phyloP scores from a whole-genome alignment of 1,140 invertebrate species.

The Drosophila pandora region DNA sequence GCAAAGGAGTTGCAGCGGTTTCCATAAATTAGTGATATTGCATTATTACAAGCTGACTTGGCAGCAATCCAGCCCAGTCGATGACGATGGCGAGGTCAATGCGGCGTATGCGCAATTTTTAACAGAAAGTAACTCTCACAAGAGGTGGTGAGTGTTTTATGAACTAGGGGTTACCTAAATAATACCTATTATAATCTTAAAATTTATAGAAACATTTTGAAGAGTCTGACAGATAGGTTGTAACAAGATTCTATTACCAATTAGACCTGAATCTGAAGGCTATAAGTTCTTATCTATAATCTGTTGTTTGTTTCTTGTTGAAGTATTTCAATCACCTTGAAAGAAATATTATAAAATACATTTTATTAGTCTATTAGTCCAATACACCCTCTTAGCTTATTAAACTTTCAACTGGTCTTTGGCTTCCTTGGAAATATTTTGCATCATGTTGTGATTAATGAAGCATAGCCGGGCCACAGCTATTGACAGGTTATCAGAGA shows the following conservation, averaged over 20 bases:
- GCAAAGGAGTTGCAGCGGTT: conserved; percentile 14
- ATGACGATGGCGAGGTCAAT: conserved; percentile 55
- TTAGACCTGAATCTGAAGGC: no score
- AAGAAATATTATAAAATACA: neutral
- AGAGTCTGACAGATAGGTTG: no score
- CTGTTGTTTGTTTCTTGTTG: no score
- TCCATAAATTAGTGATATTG: conserved; percentile 81
- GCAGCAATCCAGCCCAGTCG: conserved; percentile 1
- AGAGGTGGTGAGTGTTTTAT: neutral
- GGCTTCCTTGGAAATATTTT: conserved; percentile 43
- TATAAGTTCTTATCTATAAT: no score
- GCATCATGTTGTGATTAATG: conserved; percentile 79
- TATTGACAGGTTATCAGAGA: conserved; percentile 76
- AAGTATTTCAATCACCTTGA: no score
- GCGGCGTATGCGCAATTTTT: conserved; percentile 75
- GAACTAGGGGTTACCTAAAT: conserved; percentile 9
- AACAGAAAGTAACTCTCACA: conserved; percentile 39
- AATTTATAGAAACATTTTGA: no score
- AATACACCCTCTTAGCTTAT: conserved; percentile 4
- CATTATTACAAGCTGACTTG: conserved; percentile 58
- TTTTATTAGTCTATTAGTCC: neutral
- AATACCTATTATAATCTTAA: neutral
- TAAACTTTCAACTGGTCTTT: neutral
- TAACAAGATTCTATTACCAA: no score
- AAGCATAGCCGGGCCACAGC: conserved; percentile 62